Percentiles rank a stretch among this genome's conserved stretches.
phyloP scores from a whole-genome alignment of 2,888 invertebrate species.

The Philhelius pedissequus region DNA sequence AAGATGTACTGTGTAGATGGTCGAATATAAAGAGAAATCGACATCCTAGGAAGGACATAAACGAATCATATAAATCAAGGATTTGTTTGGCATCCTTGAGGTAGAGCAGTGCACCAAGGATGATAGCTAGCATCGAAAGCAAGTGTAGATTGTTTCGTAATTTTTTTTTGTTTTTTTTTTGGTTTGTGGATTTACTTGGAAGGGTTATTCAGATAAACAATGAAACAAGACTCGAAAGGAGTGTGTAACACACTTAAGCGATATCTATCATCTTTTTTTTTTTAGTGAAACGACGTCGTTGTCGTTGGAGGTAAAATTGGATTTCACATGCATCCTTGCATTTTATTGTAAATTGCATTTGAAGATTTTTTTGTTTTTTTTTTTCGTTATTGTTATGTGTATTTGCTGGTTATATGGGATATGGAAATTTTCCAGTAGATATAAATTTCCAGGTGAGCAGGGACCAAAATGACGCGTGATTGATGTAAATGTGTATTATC shows the following conservation, averaged over 20 bases:
- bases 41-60: slow-evolving; percentile 40
- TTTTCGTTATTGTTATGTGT: neutral
- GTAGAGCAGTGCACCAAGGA: slow-evolving; percentile 38
- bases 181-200: slow-evolving; percentile 23
- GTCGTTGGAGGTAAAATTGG: slow-evolving; percentile 27
- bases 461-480: slow-evolving; percentile 54
- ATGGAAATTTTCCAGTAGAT: slow-evolving; percentile 48
- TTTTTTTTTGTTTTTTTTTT: neutral
- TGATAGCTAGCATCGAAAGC: slow-evolving; percentile 6
- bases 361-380: neutral
- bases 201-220: slow-evolving; percentile 60
- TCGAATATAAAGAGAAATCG: slow-evolving; percentile 24
- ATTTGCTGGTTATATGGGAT: slow-evolving; percentile 11
- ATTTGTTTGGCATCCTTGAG: slow-evolving; percentile 61
- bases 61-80: slow-evolving; percentile 68
- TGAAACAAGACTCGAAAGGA: neutral
- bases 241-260: slow-evolving; percentile 37
- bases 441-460: slow-evolving; percentile 53
- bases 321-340: slow-evolving; percentile 51
- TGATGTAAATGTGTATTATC: slow-evolving; percentile 52
- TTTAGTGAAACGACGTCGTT: neutral
- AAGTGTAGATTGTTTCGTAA: slow-evolving; percentile 32
- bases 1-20: slow-evolving; percentile 45
- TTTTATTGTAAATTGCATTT: slow-evolving; percentile 67
- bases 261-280: slow-evolving; percentile 53